These are phyloP conservation scores for Itoplectis maculator DNA, from an alignment of 2,888 invertebrate species.

Conservation along the genomic window DNA sequence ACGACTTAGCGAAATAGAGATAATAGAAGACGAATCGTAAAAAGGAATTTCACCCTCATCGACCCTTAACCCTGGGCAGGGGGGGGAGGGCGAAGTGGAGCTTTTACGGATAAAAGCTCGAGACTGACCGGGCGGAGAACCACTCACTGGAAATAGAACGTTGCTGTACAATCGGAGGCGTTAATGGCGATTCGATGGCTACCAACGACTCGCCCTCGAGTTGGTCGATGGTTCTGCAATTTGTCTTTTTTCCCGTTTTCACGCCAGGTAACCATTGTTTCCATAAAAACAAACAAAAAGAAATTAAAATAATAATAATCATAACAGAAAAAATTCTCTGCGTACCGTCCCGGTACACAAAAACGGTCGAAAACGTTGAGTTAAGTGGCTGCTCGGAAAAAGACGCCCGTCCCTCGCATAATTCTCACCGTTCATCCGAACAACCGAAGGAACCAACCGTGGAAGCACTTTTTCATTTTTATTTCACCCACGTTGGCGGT, in stretches of 20 bases:
- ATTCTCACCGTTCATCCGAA: neutral
- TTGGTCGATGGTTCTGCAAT: conserved; percentile 45
- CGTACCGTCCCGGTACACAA: too few species aligned
- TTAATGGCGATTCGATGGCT: conserved; percentile 69
- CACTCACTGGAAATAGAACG: conserved; percentile 65
- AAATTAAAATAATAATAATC: too few species aligned
- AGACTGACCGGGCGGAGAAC: conserved; percentile 61
- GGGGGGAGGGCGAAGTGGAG: conserved; percentile 55
- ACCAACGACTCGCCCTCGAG: neutral
- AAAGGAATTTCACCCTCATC: conserved; percentile 58
- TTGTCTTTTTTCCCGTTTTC: conserved; percentile 6
- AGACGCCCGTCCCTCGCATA: neutral
- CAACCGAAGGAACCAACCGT: too few species aligned
- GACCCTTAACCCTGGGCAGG: conserved; percentile 51
- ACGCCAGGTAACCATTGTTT: neutral
- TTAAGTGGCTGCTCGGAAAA: too few species aligned
- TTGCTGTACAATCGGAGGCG: conserved; percentile 59
- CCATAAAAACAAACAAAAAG: neutral
- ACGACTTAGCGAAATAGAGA: conserved; percentile 44
- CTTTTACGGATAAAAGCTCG: conserved; percentile 70
- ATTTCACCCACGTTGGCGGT: neutral
- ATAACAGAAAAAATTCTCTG: too few species aligned
- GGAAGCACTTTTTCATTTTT: neutral
- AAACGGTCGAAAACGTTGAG: neutral
- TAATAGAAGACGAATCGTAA: conserved; percentile 66